Conservation (phyloP, 1,140 invertebrate genomes). For the Saccostrea echinata region DNA sequence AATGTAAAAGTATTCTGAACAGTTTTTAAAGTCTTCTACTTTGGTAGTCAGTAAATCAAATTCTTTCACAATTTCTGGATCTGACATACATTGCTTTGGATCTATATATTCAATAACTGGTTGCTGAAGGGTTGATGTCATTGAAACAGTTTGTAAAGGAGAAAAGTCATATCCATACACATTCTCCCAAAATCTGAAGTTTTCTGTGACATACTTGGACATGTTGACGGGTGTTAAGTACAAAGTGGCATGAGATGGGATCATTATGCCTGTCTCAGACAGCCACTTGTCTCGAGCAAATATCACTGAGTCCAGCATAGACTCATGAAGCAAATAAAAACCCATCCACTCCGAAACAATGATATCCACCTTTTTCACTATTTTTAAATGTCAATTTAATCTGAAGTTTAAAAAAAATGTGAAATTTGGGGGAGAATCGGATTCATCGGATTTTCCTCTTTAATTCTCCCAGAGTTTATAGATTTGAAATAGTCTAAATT, state of each 20-base stretch:
- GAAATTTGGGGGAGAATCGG: too few relatives aligned
- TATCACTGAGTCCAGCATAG: slow-evolving; percentile 79
- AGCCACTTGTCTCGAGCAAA: slow-evolving; percentile 77
- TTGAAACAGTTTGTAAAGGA: slow-evolving; percentile 61
- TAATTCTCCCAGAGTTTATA: too few relatives aligned
- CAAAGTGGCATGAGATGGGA: slow-evolving; percentile 71
- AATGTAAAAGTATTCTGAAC: slow-evolving; percentile 66
- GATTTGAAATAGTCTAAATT: too few relatives aligned
- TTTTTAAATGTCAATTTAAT: too few relatives aligned
- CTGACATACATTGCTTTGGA: slow-evolving; percentile 62
- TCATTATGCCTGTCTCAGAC: slow-evolving; percentile 69
- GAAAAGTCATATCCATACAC: slow-evolving; percentile 77
- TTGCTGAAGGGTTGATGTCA: slow-evolving; percentile 63
- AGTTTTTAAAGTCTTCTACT: slow-evolving; percentile 65
- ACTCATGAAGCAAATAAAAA: slow-evolving; percentile 79
- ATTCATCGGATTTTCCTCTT: too few relatives aligned
- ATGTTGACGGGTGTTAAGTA: slow-evolving; percentile 72
- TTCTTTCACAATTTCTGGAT: slow-evolving; percentile 63
- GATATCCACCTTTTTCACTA: slow-evolving; percentile 74
- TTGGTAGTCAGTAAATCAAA: slow-evolving; percentile 72
- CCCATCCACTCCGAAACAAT: slow-evolving; percentile 81
- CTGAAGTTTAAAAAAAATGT: too few relatives aligned
- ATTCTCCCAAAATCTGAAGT: slow-evolving; percentile 74
- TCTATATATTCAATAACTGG: slow-evolving; percentile 68
- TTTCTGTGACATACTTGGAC: slow-evolving; percentile 67